Evolutionary conservation across 2,888 invertebrate genomes (phyloP), one percentile per base, ranked within the genome.

Genomic region (Plebejus melissa): DNA sequence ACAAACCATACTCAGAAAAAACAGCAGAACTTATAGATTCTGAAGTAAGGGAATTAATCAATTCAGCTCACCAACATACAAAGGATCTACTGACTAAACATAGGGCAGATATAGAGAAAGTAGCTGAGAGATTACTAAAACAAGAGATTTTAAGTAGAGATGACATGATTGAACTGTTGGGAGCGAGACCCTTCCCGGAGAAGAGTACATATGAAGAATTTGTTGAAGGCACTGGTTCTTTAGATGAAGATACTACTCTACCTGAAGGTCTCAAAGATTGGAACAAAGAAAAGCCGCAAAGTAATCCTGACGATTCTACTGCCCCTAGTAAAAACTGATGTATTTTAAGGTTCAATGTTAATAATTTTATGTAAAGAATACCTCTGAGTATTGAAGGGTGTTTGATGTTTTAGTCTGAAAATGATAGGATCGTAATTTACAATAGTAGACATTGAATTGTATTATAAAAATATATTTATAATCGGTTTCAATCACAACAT

Each of bases 181-280:
- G 99, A 0, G 95, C 96, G 41, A 94, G 99, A 81, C 99, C 99
- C 0, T 99, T 99, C 95, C 97, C 97, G 13, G 99, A 99, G 90
- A 99, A 99, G 93, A 98, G 99, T 16, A 99, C 99, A 11, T 99
- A 99, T 84, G 99, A 99, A 89, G 98, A 99, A 86, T 99, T 99
- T 90, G 99, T 99, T 0, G 99, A 98, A 90, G 99, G 98, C 1
- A 99, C 98, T 0, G 99, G 99, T 1, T 99, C 99, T 0, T 96
- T 99, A 82, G 99, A 99, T 80, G 99, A 99, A 90, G 98, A 99
- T 83, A 99, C 99, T 0, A 91, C 96, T 0, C 94, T 99, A 81
- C 99, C 99, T 0, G 98, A 98, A 90, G 99, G 99, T 76, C 94
- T 99, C 41, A 97, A 98, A 86, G 97, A 97, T 83, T 99, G 99